phyloP scores from a whole-genome alignment of 2,888 invertebrate genomes.

The Drosophila limbata region DNA sequence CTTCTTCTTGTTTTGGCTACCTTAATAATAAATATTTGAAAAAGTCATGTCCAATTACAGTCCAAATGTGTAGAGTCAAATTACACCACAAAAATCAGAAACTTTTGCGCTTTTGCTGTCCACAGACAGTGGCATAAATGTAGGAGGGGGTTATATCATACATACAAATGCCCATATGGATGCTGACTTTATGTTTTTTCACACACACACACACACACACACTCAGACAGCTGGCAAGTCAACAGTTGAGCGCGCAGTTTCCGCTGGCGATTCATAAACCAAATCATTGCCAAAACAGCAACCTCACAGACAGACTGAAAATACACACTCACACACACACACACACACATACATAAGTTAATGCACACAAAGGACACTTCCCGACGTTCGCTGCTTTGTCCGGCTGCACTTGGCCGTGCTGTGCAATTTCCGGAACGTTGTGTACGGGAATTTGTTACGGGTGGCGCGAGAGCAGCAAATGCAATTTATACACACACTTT shows the following conservation, averaged over 20 bases:
- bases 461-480: conserved; percentile 45
- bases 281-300: conserved; percentile 60
- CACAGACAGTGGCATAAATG: background rate
- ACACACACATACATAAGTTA: conserved; percentile 7
- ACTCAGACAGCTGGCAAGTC: conserved; percentile 35
- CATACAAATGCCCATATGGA: conserved; percentile 2
- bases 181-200: conserved; percentile 42
- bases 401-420: conserved; percentile 60
- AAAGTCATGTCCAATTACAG: conserved; percentile 19
- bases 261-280: conserved; percentile 52
- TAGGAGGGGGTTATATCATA: background rate
- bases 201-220: conserved; percentile 2
- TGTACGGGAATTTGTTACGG: conserved; percentile 42
- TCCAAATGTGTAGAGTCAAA: conserved; percentile 21
- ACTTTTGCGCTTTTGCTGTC: conserved; percentile 2
- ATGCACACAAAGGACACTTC: conserved; percentile 51
- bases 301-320: conserved; percentile 23
- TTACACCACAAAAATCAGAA: conserved; percentile 15
- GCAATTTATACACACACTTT: conserved; percentile 56
- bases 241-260: conserved; percentile 48
- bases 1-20: background rate
- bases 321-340: conserved; percentile 8
- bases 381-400: conserved; percentile 47
- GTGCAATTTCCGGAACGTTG: conserved; percentile 60
- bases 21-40: conserved; percentile 8